phyloP scores from a whole-genome alignment of 2,113 vertebrate species.

The Odontophorus gujanensis region DNA sequence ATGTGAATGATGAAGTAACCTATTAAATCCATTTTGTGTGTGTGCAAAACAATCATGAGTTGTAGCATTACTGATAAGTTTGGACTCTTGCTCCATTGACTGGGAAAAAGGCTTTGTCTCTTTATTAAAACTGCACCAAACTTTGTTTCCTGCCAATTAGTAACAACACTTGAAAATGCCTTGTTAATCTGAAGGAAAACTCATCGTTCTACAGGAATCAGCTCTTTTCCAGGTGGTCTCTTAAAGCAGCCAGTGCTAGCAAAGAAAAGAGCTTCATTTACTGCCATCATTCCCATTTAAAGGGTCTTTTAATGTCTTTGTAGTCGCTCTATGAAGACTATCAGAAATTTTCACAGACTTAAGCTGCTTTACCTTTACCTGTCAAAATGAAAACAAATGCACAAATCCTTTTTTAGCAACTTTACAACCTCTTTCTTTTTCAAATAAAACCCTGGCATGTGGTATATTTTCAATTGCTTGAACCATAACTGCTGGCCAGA shows the following conservation, averaged over 20 bases:
- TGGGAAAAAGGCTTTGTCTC: not conserved
- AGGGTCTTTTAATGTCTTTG: slow-evolving; percentile 3
- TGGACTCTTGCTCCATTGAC: not conserved
- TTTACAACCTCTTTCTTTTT: not conserved
- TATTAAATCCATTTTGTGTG: not conserved
- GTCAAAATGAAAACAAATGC: slow-evolving; percentile 2
- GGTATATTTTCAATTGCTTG: not conserved
- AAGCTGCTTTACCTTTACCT: slow-evolving; percentile 14
- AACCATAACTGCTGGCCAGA: not conserved
- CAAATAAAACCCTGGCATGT: not conserved
- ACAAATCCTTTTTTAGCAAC: not conserved
- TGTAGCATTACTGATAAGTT: not conserved
- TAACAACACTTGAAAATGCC: not conserved
- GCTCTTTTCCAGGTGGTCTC: not conserved
- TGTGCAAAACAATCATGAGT: not conserved
- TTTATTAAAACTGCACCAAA: not conserved
- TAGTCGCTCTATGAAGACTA: not conserved
- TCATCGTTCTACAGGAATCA: not conserved
- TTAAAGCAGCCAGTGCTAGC: not conserved
- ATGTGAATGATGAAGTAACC: not conserved
- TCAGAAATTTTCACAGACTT: not conserved
- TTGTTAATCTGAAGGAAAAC: not conserved
- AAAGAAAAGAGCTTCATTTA: not conserved
- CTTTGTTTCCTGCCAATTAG: not conserved
- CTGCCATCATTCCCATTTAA: not conserved